Evolutionary conservation across 2,888 invertebrate species (phyloP), one percentile per base, ranked within the genome.

Genomic region (Syrista parreyssii): DNA sequence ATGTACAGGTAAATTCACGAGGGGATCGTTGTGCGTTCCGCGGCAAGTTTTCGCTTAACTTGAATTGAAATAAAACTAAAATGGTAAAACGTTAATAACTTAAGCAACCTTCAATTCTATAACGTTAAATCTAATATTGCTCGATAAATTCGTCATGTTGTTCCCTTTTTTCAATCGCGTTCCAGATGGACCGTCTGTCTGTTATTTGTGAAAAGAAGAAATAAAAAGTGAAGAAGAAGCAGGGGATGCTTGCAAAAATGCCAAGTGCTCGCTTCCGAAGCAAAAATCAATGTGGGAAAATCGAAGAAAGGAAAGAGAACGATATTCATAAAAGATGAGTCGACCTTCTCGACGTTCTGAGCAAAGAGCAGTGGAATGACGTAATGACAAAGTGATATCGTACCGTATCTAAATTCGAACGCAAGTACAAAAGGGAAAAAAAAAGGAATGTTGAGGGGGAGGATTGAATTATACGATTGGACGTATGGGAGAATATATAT

Each of bases 371-470:
- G 23, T 55, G 55, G 55, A 55, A 55, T 55, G 23, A 55, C 55
- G 55, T 6, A 40, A 40, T 40, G 40, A 77, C 79, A 80, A 78
- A 84, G 79, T 79, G 79, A 75, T 79, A 80, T 79, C 76, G 81
- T 79, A 75, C 76, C n/a, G n/a, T 74, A 76, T 74, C 79, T 76
- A 73, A 78, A 9, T 55, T 55, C 55, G 55, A 55, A 55, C 23
- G 55, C 55, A 23, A 55, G 55, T 55, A 55, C 23, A 55, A 55
- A 55, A 55, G 4, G 6, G 0, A 1, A 1, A 15, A 55, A 34
- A 55, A 55, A 23, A 23, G 40, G 55, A 55, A 55, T 55, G 9
- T 23, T 55, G 23, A 40, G 4, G 4, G 3, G 3, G 15, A 1
- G 40, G 40, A 12, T 11, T 0, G 9, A 1, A 23, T 9, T 23